phyloP scores from a whole-genome alignment of 2,113 vertebrate species.

The Urocynchramus pylzowi region DNA sequence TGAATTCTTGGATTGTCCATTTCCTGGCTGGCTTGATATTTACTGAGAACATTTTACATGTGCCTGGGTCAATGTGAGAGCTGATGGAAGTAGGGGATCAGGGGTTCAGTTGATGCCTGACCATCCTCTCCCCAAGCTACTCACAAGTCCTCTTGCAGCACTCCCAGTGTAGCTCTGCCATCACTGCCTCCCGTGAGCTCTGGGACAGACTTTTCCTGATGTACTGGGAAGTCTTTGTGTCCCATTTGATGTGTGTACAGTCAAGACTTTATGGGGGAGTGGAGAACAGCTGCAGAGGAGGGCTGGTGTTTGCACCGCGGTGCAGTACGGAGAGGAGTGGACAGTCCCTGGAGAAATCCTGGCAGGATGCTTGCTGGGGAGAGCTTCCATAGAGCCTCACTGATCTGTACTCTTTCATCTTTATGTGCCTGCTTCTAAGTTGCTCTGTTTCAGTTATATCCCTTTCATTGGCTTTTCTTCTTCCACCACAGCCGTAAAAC shows the following conservation, averaged over 20 bases:
- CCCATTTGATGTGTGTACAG: not conserved
- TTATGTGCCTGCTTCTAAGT: conserved; percentile 15
- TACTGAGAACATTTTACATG: not conserved
- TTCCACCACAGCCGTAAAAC: conserved; percentile 26
- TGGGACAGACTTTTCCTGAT: not conserved
- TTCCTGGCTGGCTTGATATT: not conserved
- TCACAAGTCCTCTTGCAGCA: not conserved
- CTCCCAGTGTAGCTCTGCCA: fast-evolving
- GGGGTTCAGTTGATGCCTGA: not conserved
- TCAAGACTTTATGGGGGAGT: not conserved
- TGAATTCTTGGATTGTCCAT: not conserved
- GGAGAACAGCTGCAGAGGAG: not conserved
- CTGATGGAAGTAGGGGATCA: not conserved
- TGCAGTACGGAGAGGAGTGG: not conserved
- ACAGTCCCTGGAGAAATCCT: not conserved
- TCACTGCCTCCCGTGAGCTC: not conserved
- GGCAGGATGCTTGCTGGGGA: not conserved
- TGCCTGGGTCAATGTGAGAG: not conserved
- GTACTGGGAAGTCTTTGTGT: not conserved
- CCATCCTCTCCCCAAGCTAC: not conserved
- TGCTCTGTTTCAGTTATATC: conserved; percentile 15
- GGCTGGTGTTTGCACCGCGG: not conserved
- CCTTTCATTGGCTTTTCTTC: conserved; percentile 41
- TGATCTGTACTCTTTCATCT: conserved; percentile 39
- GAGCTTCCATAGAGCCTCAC: not conserved